phyloP scores from a whole-genome alignment of 2,113 vertebrate genomes.

The Procapra przewalskii region DNA sequence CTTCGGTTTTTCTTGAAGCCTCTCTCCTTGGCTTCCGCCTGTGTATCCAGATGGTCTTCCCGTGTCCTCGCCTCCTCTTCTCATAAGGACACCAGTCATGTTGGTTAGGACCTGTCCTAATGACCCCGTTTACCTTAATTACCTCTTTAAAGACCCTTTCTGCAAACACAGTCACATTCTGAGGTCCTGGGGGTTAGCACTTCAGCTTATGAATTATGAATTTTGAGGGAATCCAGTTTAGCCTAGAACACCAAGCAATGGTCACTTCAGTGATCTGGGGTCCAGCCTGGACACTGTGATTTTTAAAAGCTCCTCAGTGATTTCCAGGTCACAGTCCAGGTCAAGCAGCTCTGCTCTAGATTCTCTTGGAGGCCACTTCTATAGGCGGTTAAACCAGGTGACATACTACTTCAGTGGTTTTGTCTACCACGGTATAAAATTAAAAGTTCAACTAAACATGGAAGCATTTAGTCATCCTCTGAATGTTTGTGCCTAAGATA shows the following conservation, averaged over 20 bases:
- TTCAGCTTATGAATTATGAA: background rate
- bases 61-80: background rate
- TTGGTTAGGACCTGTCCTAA: background rate
- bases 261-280: background rate
- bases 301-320: background rate
- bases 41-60: background rate
- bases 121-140: background rate
- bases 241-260: background rate
- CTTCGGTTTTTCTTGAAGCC: background rate
- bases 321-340: background rate
- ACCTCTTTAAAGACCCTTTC: background rate
- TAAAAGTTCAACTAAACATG: background rate
- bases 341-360: background rate
- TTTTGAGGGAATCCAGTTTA: background rate
- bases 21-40: background rate
- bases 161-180: background rate
- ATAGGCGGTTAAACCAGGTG: background rate
- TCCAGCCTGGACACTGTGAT: background rate
- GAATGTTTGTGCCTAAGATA: background rate
- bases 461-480: background rate
- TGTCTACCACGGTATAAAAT: background rate
- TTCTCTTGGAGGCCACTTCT: background rate
- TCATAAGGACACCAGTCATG: background rate
- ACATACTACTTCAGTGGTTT: background rate
- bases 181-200: background rate